A percentile compares a stretch with the other conserved stretches of the same genome.
phyloP scores from a whole-genome alignment of 2,888 invertebrate species.

The Hedychridium roseum region DNA sequence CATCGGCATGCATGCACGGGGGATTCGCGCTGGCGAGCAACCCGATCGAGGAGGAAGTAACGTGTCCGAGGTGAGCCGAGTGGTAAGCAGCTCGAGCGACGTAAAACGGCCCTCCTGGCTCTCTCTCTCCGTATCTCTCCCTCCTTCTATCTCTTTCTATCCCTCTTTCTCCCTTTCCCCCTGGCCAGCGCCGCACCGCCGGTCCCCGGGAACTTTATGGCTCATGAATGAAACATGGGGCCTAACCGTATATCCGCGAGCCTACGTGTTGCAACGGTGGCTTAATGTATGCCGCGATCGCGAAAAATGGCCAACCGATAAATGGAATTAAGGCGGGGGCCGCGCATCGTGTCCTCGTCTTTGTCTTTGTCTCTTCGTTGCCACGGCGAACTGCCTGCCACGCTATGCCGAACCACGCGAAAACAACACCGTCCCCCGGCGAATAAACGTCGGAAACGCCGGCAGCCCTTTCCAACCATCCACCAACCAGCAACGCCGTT shows the following conservation, averaged over 20 bases:
- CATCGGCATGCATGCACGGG: no score
- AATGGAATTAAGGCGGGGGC: conserved; percentile 44
- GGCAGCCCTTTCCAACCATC: no score
- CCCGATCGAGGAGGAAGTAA: not conserved
- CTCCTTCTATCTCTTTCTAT: not conserved
- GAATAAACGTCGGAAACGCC: no score
- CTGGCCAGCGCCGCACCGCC: conserved; percentile 13
- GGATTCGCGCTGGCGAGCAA: no score
- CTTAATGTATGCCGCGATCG: conserved; percentile 48
- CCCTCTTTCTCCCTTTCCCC: conserved; percentile 1
- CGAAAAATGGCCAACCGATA: conserved; percentile 48
- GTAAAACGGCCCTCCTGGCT: no score
- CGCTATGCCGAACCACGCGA: no score
- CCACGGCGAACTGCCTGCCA: no score
- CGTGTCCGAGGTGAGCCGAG: no score
- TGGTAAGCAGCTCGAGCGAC: no score
- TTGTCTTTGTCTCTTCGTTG: conserved; percentile 12
- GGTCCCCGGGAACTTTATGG: conserved; percentile 48
- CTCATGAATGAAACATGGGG: conserved; percentile 61
- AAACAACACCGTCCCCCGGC: no score
- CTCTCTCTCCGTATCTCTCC: not conserved
- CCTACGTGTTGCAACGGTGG: conserved; percentile 47
- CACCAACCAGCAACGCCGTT: no score
- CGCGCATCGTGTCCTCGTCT: conserved; percentile 21
- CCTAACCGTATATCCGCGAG: conserved; percentile 46